These are phyloP conservation scores for Labeo rohita DNA, from an alignment of 2,113 vertebrate genomes.

Conservation along the genomic window DNA sequence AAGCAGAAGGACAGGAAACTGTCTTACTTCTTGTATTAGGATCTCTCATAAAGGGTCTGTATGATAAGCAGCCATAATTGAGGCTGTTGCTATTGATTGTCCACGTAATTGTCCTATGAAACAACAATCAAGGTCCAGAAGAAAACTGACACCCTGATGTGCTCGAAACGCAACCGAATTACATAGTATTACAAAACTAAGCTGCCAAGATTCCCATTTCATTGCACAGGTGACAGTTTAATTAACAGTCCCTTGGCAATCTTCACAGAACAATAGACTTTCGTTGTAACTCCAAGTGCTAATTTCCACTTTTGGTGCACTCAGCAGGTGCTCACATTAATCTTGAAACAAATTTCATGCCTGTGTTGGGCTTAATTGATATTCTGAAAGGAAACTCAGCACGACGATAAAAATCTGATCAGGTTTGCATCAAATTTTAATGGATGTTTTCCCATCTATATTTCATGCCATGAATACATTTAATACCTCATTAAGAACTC, in stretches of 20 bases:
- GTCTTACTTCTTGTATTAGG: not conserved
- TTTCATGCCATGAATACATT: conserved; percentile 45
- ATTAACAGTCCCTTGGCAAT: conserved; percentile 78
- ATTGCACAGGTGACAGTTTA: conserved; percentile 80
- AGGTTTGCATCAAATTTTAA: conserved; percentile 65
- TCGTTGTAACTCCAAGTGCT: conserved; percentile 77
- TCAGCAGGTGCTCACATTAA: conserved; percentile 76
- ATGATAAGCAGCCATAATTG: not conserved
- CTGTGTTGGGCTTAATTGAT: conserved; percentile 76
- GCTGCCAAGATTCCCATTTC: conserved; percentile 77
- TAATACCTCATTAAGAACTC: conserved; percentile 46
- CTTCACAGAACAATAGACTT: conserved; percentile 77
- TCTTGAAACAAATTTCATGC: conserved; percentile 77
- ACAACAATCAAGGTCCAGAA: conserved; percentile 38
- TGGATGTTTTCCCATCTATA: conserved; percentile 65
- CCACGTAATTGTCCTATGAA: conserved; percentile 20
- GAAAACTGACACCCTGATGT: conserved; percentile 46
- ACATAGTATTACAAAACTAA: conserved; percentile 74
- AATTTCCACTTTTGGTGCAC: conserved; percentile 73
- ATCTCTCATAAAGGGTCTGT: not conserved
- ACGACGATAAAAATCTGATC: conserved; percentile 67
- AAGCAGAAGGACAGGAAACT: not conserved
- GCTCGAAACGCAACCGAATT: conserved; percentile 74
- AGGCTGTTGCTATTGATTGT: not conserved
- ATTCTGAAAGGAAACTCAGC: conserved; percentile 71